Evolutionary conservation across 2,797 vertebrate genomes (phyloP).

Genomic region (Melanotaenia nigrans): DNA sequence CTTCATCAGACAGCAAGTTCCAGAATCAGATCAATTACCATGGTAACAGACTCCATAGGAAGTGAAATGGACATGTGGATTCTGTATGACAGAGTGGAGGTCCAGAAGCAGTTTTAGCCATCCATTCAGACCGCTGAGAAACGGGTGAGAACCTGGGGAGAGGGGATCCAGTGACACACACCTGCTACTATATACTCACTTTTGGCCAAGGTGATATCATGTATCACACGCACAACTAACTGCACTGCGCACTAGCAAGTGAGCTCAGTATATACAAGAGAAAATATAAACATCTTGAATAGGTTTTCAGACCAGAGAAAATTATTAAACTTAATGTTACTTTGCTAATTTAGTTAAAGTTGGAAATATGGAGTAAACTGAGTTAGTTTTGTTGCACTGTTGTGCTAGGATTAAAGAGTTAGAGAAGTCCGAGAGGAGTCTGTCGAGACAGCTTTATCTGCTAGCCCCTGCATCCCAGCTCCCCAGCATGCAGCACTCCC

Average conservation of each 20-base stretch:
- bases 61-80: constrained; percentile 28
- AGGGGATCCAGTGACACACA: constrained; percentile 65
- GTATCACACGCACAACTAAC: constrained; percentile 55
- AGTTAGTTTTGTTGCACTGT: constrained; percentile 19
- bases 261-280: constrained; percentile 11
- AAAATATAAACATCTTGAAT: constrained; percentile 5
- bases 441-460: constrained; percentile 63
- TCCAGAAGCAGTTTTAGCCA: constrained; percentile 63
- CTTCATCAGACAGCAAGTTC: constrained; percentile 23
- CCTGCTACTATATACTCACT: constrained; percentile 56
- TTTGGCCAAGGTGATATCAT: constrained; percentile 64
- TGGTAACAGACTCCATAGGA: constrained; percentile 32
- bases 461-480: constrained; percentile 52
- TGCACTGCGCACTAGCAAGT: constrained; percentile 37
- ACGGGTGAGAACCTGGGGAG: constrained; percentile 78
- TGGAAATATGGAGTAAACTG: constrained; percentile 14
- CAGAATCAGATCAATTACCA: constrained; percentile 41
- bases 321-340: not conserved
- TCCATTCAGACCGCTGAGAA: constrained; percentile 65
- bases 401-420: constrained; percentile 74
- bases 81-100: constrained; percentile 60
- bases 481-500: constrained; percentile 67
- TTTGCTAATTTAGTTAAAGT: constrained; percentile 2
- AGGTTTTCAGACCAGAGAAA: not conserved
- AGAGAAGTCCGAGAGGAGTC: constrained; percentile 71